Base-by-base conservation (phyloP, 1,140 invertebrate species). In the Thrips palmi region DNA sequence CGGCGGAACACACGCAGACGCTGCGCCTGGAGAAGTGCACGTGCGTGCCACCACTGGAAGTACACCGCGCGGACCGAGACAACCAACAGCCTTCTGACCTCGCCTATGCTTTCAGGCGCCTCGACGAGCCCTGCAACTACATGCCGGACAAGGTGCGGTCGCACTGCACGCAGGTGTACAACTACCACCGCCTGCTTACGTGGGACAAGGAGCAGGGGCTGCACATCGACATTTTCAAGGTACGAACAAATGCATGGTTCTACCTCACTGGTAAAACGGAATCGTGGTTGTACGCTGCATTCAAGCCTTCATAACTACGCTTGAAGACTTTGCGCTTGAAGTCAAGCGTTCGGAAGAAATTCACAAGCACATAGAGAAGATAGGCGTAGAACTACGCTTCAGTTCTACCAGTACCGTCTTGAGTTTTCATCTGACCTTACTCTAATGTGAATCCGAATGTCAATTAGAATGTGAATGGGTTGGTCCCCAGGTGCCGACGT, bases 181-280 rank as follows among this genome's bases (percentile, higher is more conserved):
- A 84, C 51, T 85, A 85, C 47, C 83, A 88, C 52, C 63, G 83
- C n/a, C 59, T 87, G 4, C 48, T 87, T 1, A 82, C 80, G 1
- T 88, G 82, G 78, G 80, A 85, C 49, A 71, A 77, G 29, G 70
- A 73, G 22, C 64, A 74, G 19, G 82, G 82, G 5, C 61, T 87
- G 1, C 81, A 85, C 45, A 81, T 86, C 66, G 83, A 87, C 51
- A 79, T 84, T 27, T 86, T 84, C 49, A 84, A 84, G 65, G 71
- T 73, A 49, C 34, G 20, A 7, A 22, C 27, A 21, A 17, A 29
- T 21, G 19, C 17, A 28, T 17, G 18, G 30, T 29, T 28, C 7
- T n/a, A 15, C 20, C 7, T 6, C 12, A 4, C n/a, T 11, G 24
- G 19, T 18, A 15, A 7, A 37, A 37, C 8, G 5, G 10, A 8